phyloP scores from a whole-genome alignment of 2,113 vertebrate genomes.

The Xenopus tropicalis region UCB_Xtro_10.0 CM004450.2:61525001-61525500 shows the following conservation, averaged over 20 bases:
- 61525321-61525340: slow-evolving; percentile 42
- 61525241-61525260: slow-evolving; percentile 10
- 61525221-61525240: slow-evolving; percentile 9
- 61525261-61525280: slow-evolving; percentile 31
- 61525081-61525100: neutral
- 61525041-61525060: too few relatives aligned
- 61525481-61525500: neutral
- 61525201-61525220: slow-evolving; percentile 26
- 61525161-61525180: slow-evolving; percentile 24
- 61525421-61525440: slow-evolving; percentile 19
- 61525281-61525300: slow-evolving; percentile 15
- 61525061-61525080: too few relatives aligned
- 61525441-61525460: slow-evolving; percentile 6
- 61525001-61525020: too few relatives aligned
- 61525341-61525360: slow-evolving; percentile 32
- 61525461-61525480: neutral
- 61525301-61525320: slow-evolving; percentile 34
- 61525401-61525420: slow-evolving; percentile 6
- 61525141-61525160: slow-evolving; percentile 14
- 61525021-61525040: too few relatives aligned
- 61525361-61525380: slow-evolving; percentile 24
- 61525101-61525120: neutral
- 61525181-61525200: slow-evolving; percentile 21
- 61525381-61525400: neutral
- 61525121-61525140: neutral